Evolutionary conservation across 2,888 invertebrate genomes (phyloP), one percentile per base, ranked within the genome.

Genomic region (Synergus umbraculus): DNA sequence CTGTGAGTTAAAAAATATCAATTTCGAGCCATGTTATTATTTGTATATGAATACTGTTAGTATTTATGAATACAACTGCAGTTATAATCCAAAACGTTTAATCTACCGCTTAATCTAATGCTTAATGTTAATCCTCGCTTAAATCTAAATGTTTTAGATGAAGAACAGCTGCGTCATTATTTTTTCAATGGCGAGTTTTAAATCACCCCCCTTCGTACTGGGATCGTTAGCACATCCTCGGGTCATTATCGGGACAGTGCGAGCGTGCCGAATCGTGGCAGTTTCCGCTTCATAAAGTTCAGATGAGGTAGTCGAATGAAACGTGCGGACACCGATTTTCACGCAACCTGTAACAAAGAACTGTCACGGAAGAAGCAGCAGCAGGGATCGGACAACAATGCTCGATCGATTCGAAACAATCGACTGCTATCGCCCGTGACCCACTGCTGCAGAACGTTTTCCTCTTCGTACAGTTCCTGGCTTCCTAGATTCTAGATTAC

Each of bases 371-470:
- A 18, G 66, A 49, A 49, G 64, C 54, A 49, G 64, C 54, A 76
- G 63, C 41, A 66, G 73, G 77, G 67, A 77, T 79, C 3, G 37
- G 76, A 63, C 46, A 64, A 63, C 43, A 63, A 63, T 76, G 78
- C 65, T 66, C 78, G 79, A 83, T 82, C 82, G 82, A 82, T 84
- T 69, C 54, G 79, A 69, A 84, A 85, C 86, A 86, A 85, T 86
- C 78, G 83, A 83, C 80, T 81, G 79, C 78, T 76, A 78, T 82
- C 82, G 85, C 79, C 85, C 86, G 81, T 86, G 86, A 86, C 86
- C 86, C 78, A 86, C 81, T 85, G 76, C n/a, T 85, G 76, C n/a
- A 54, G 81, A 58, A 44, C 76, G 79, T 79, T 79, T 80, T 69
- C 79, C 67, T 29, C 37, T 76, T 78, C 73, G 80, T 81, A 81